Conservation (phyloP, 2,797 vertebrate genomes). For the Microctenopoma steveboyesi region DNA sequence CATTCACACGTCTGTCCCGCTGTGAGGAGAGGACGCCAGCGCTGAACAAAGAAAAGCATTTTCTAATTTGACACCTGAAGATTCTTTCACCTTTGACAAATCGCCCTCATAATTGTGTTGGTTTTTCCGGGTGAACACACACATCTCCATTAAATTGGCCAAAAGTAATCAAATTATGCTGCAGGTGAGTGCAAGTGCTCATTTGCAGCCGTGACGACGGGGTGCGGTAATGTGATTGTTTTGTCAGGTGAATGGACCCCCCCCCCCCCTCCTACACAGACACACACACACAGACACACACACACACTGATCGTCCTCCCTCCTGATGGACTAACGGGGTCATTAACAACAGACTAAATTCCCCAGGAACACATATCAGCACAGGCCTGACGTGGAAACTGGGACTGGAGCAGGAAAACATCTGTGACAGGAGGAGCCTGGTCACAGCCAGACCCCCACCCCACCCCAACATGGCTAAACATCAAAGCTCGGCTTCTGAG, state of each 20-base stretch:
- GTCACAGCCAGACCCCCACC: background rate
- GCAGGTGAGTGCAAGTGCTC: constrained; percentile 71
- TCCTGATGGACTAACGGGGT: constrained; percentile 62
- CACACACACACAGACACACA: constrained; percentile 3
- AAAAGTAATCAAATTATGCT: constrained; percentile 77
- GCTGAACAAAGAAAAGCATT: constrained; percentile 9
- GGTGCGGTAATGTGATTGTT: constrained; percentile 75
- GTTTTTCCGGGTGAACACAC: constrained; percentile 57
- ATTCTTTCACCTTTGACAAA: constrained; percentile 62
- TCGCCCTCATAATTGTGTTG: constrained; percentile 56
- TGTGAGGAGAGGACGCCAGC: background rate
- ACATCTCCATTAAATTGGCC: constrained; percentile 71
- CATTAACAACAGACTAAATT: constrained; percentile 56
- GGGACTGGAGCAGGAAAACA: constrained; percentile 42
- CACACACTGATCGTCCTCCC: background rate
- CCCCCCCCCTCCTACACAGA: constrained; percentile 2
- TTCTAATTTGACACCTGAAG: constrained; percentile 40
- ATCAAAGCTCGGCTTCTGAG: constrained; percentile 40
- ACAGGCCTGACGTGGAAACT: constrained; percentile 21
- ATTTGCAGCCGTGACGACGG: constrained; percentile 63
- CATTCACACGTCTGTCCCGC: background rate
- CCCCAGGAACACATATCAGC: constrained; percentile 21
- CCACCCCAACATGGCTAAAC: background rate
- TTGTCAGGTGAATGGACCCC: constrained; percentile 75
- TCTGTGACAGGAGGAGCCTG: constrained; percentile 41